Percentiles rank a stretch among this genome's conserved stretches.
Conservation (phyloP, 2,888 invertebrate genomes). For the Lasioglossum oenotherae region DNA sequence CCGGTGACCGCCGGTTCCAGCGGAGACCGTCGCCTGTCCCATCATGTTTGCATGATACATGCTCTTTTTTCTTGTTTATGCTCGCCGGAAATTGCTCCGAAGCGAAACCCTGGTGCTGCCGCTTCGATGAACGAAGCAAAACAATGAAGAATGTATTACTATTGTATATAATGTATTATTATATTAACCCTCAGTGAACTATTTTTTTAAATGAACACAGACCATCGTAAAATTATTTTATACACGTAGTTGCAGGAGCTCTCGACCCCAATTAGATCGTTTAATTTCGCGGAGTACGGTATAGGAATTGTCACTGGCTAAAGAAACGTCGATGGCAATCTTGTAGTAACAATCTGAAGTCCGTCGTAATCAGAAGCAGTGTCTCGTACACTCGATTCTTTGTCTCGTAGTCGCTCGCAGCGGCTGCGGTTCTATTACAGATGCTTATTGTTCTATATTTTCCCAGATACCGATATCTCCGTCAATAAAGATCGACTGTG, state of each 20-base stretch:
- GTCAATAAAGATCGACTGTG: neutral
- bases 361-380: neutral
- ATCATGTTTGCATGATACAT: neutral
- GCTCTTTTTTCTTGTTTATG: neutral
- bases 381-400: constrained; percentile 4
- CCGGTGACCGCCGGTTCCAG: neutral
- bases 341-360: neutral
- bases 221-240: too few species aligned
- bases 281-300: neutral
- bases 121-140: too few species aligned
- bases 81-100: neutral
- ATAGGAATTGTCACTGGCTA: neutral
- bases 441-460: constrained; percentile 2
- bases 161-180: neutral
- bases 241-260: too few species aligned
- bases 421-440: neutral
- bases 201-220: neutral
- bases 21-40: neutral
- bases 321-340: neutral
- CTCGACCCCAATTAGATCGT: neutral
- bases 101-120: neutral
- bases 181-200: neutral
- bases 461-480: neutral
- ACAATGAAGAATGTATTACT: neutral
- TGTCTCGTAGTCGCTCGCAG: neutral